Evolutionary conservation across 64 coral and sea anemone species (phyloP), one percentile per base, ranked within the genome.

Genomic region (Porites lutea): DNA sequence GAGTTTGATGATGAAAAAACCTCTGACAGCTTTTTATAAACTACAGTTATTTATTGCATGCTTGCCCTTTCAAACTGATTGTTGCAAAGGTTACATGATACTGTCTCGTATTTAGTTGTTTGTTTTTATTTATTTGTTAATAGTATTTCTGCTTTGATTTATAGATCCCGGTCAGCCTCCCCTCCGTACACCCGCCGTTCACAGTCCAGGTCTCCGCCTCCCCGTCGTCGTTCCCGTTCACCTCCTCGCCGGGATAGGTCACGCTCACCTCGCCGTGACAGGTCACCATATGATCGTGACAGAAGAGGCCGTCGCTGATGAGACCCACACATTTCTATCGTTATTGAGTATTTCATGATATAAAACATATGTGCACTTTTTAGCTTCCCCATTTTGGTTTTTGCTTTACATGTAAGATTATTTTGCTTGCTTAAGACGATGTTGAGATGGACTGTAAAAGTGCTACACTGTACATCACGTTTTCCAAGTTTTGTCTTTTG

Each of bases 231-330:
- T 86, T 96, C 95, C 76, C 80, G 71, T 22, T 96, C 95, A 13
- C 95, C 95, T 59, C 95, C 95, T 19, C 92, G 92, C 87, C 90
- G 90, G 7, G 90, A 91, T 72, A 92, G 95, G 53, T 96, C 95
- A 65, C 79, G 72, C 46, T 94, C 92, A 27, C 92, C 94, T 9
- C 89, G 94, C 65, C 94, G 94, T 23, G 87, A 96, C 27, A 82
- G 86, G 52, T 94, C 86, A 2, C 92, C 86, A 9, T 60, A 60
- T 84, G 75, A 78, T 20, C 75, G 75, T 22, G 81, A 84, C 19
- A 84, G 81, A 68, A 65, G 81, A 69, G 81, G 81, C 45, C 61
- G 81, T 12, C 81, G 48, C 81, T 84, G 48, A 84, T 51, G 5
- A 12, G 5, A 51, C 51, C 73, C 4, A 2, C 43, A 12, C 3